These are phyloP conservation scores for Colaptes auratus DNA, from an alignment of 2,113 vertebrate genomes.

Conservation along the genomic window DNA sequence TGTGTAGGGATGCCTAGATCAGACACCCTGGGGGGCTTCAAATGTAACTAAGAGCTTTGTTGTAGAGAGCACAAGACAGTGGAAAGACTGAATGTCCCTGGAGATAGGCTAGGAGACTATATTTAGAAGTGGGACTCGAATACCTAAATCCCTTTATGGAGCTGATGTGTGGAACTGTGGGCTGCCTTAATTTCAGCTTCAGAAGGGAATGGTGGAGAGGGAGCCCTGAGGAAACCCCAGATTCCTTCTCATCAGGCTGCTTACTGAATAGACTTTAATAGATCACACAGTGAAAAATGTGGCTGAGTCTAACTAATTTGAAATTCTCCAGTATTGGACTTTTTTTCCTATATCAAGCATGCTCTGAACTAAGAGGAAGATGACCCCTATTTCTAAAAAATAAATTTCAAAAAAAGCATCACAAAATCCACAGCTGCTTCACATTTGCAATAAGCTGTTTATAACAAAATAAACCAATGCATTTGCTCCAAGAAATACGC, in stretches of 20 bases:
- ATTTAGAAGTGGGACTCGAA: background rate
- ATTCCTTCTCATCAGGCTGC: background rate
- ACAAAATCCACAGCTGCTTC: constrained; percentile 48
- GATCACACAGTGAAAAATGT: background rate
- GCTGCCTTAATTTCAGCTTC: background rate
- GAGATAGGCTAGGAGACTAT: background rate
- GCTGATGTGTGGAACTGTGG: background rate
- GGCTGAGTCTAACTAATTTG: background rate
- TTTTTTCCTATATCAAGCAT: background rate
- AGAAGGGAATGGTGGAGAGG: background rate
- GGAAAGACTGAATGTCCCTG: background rate
- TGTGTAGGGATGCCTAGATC: fast-evolving
- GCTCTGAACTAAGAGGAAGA: background rate
- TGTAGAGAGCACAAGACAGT: background rate
- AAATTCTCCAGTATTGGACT: background rate
- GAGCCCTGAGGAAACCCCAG: background rate
- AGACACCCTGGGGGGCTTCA: background rate
- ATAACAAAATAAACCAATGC: constrained; percentile 29
- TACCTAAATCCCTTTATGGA: background rate
- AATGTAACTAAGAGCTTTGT: background rate
- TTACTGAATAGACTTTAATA: background rate
- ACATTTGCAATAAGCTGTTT: constrained; percentile 31
- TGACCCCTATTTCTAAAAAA: background rate
- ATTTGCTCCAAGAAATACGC: background rate
- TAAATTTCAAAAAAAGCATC: background rate